Evolutionary conservation across 2,888 invertebrate genomes (phyloP), one percentile per base, ranked within the genome.

Genomic region (Meiosimyza platycephala): DNA sequence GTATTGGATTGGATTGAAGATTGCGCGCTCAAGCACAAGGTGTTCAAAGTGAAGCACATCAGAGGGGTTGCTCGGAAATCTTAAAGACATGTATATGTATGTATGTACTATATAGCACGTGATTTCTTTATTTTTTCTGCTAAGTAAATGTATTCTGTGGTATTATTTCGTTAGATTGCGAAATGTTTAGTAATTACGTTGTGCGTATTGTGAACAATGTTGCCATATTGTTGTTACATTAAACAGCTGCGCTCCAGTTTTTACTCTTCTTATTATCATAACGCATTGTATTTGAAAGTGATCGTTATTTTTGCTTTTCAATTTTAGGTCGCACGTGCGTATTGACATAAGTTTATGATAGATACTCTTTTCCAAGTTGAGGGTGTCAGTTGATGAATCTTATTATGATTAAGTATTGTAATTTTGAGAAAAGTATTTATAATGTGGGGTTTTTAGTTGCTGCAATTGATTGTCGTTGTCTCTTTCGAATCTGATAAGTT

Each of bases 261-360:
- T 40, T 9, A 1, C 9, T 40, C 40, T 40, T 40, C 9, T 40
- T 57, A 6, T 18, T 9, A 63, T 60, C 4, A 33, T 40, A 9
- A 4, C 40, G 40, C 9, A 40, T 40, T 40, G 40, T 9, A 40
- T 40, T 40, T 40, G 40, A 40, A 40, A 40, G 40, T 9, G 40
- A 40, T 40, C 40, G 40, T 40, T 40, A 40, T 40, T 40, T 40
- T 40, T 40, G 40, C 40, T 40, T 40, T 40, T 9, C 9, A 7
- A 40, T 62, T 62, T 52, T 63, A 7, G 70, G 70, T 54, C 70
- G 54, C 70, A 70, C 70, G 70, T 70, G 70, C 63, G 62, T 70
- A 63, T 70, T 70, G 62, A 52, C 63, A 63, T 52, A 70, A 70
- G 70, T 70, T 70, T 62, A 48, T 28, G 59, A 60, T 28, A 12